phyloP scores from a whole-genome alignment of 2,888 invertebrate species.

The Xylocampa areola region DNA sequence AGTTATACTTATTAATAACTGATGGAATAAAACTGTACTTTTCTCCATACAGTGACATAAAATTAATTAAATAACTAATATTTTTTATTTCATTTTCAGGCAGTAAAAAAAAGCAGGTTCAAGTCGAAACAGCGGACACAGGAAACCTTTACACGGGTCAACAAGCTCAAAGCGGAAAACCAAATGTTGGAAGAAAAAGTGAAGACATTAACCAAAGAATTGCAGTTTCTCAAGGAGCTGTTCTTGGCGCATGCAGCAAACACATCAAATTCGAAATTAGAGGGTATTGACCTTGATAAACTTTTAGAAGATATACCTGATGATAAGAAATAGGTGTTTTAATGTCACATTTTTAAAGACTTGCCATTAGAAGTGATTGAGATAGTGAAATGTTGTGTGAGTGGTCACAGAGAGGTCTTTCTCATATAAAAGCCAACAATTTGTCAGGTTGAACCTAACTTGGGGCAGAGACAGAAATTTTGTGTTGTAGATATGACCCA shows the following conservation, averaged over 20 bases:
- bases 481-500: too few relatives aligned
- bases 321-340: conserved; percentile 66
- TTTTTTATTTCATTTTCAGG: conserved; percentile 82
- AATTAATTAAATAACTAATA: background rate
- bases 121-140: conserved; percentile 94
- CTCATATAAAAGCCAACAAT: too few relatives aligned
- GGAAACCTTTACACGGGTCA: conserved; percentile 93
- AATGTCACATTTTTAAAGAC: conserved; percentile 32
- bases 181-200: conserved; percentile 95
- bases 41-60: conserved; percentile 3
- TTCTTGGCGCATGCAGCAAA: conserved; percentile 95
- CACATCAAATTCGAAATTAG: conserved; percentile 87
- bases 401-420: conserved; percentile 6
- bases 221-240: conserved; percentile 94
- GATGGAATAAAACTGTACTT: conserved; percentile 21
- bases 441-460: too few relatives aligned
- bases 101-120: conserved; percentile 94
- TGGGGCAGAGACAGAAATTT: too few relatives aligned
- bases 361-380: conserved; percentile 30
- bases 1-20: background rate
- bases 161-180: conserved; percentile 93
- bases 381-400: conserved; percentile 24
- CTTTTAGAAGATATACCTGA: conserved; percentile 88
- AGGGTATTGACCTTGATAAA: conserved; percentile 89
- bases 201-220: conserved; percentile 94